A percentile compares a stretch with the other conserved stretches of the same genome.
phyloP scores from a whole-genome alignment of 2,888 invertebrate species.

The Augiades crinisus region DNA sequence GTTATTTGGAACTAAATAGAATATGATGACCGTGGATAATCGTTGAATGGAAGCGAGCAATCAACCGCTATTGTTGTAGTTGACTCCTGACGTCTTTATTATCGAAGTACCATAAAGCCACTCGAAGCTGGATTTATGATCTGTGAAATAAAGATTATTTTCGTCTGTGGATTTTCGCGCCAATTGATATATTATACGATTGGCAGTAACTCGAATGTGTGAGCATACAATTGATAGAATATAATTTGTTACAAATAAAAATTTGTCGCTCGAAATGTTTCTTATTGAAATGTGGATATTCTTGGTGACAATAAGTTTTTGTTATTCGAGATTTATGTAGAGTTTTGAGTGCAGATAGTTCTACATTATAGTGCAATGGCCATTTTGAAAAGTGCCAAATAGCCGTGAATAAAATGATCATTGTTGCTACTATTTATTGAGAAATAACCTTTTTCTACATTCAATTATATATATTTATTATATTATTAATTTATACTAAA shows the following conservation, averaged over 20 bases:
- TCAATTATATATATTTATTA: too few species aligned
- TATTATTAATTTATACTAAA: too few species aligned
- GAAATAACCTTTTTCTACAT: neutral
- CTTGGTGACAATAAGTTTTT: conserved; percentile 28
- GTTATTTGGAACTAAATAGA: conserved; percentile 81
- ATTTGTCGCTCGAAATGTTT: conserved; percentile 40
- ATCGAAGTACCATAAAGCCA: conserved; percentile 6
- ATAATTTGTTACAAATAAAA: conserved; percentile 71
- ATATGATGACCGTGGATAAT: conserved; percentile 79
- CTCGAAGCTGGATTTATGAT: conserved; percentile 22
- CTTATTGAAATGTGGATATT: conserved; percentile 29
- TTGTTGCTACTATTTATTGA: neutral
- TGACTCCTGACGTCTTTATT: conserved; percentile 72
- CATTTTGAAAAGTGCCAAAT: neutral
- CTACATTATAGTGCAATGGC: neutral
- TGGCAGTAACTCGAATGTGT: conserved; percentile 17
- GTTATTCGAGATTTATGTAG: neutral
- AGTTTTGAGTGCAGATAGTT: neutral
- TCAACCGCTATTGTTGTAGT: conserved; percentile 65
- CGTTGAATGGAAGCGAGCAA: conserved; percentile 67
- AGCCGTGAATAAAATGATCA: neutral
- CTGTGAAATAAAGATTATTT: conserved; percentile 23
- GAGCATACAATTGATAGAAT: conserved; percentile 42
- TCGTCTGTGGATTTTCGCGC: conserved; percentile 41
- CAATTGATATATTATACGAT: conserved; percentile 27